Conservation (phyloP, 2,797 vertebrate species). For the Oreochromis grahami region DNA sequence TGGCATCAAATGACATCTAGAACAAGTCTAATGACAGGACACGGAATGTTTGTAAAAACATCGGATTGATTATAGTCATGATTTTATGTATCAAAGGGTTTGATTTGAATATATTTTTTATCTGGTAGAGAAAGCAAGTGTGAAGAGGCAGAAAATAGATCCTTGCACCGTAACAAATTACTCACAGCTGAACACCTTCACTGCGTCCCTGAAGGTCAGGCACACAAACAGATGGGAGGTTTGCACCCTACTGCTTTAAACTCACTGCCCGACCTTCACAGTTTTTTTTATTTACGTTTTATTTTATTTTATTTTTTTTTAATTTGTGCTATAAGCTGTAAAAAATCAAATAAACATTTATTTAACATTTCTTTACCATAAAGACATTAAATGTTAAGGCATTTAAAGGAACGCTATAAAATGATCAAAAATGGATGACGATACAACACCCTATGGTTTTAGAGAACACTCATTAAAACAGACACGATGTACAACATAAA, state of each 20-base stretch:
- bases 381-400: neutral
- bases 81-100: neutral
- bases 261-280: conserved; percentile 9
- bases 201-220: conserved; percentile 8
- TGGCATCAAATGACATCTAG: neutral
- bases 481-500: neutral
- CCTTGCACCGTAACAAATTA: neutral
- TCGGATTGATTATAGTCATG: neutral
- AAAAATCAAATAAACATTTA: neutral
- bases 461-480: neutral
- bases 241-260: neutral
- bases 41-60: neutral
- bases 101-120: neutral
- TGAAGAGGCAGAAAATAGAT: neutral
- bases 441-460: neutral
- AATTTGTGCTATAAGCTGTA: neutral
- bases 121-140: neutral
- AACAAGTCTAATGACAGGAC: neutral
- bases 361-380: neutral
- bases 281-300: neutral
- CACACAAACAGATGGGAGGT: conserved; percentile 30
- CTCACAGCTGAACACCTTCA: conserved; percentile 1
- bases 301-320: neutral
- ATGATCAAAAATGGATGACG: neutral
- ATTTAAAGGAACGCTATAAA: neutral